A percentile compares a stretch with the other conserved stretches of the same genome.
phyloP scores from a whole-genome alignment of 2,797 vertebrate genomes.

The Sparidentex hasta region DNA sequence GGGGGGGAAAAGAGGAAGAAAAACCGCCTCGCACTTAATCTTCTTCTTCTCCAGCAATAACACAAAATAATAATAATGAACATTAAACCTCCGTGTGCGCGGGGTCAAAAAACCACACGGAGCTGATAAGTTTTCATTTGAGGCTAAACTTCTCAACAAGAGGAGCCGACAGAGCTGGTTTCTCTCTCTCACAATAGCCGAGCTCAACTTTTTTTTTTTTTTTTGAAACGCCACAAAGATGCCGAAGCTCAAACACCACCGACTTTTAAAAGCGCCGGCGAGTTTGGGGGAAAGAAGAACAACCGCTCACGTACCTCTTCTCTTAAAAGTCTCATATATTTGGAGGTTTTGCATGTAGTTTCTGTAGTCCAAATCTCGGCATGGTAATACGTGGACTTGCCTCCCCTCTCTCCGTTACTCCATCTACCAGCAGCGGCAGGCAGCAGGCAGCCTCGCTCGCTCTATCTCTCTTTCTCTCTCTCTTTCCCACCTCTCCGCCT shows the following conservation, averaged over 20 bases:
- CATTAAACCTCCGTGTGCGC: rapidly evolving
- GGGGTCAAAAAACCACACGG: not conserved
- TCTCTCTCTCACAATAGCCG: slow-evolving; percentile 67
- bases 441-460: slow-evolving; percentile 47
- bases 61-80: too few species aligned
- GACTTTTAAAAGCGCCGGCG: not conserved
- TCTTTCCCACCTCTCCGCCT: slow-evolving; percentile 14
- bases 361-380: slow-evolving; percentile 82
- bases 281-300: not conserved
- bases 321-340: slow-evolving; percentile 69
- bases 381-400: slow-evolving; percentile 81
- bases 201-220: slow-evolving; percentile 69
- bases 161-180: slow-evolving; percentile 20
- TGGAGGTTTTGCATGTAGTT: slow-evolving; percentile 83
- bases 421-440: slow-evolving; percentile 63
- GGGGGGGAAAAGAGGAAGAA: not conserved
- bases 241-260: not conserved
- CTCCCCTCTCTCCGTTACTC: slow-evolving; percentile 72
- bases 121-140: not conserved
- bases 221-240: slow-evolving; percentile 32
- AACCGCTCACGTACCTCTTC: slow-evolving; percentile 77
- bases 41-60: slow-evolving; percentile 2
- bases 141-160: slow-evolving; percentile 55
- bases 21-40: slow-evolving; percentile 4
- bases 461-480: slow-evolving; percentile 28